Conservation (phyloP, 2,113 vertebrate species). For the pig (Sus scrofa) region T2T-Sscrofa CM000818.6:8786001-8786500, state of each 20-base stretch:
- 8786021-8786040: constrained; percentile 31
- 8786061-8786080: constrained; percentile 62
- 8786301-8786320: constrained; percentile 31
- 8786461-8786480: not conserved
- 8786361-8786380: constrained; percentile 34
- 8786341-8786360: constrained; percentile 67
- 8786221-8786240: constrained; percentile 59
- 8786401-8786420: constrained; percentile 8
- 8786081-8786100: constrained; percentile 38
- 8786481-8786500: not conserved
- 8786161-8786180: constrained; percentile 57
- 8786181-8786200: constrained; percentile 68
- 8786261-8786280: constrained; percentile 3
- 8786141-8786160: not conserved
- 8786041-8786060: not conserved
- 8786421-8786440: not conserved
- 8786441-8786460: not conserved
- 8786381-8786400: not conserved
- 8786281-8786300: constrained; percentile 31
- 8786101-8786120: constrained; percentile 57
- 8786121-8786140: constrained; percentile 44
- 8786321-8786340: constrained; percentile 65
- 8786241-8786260: constrained; percentile 42
- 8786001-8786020: constrained; percentile 53
- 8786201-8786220: constrained; percentile 56